Base-by-base conservation (phyloP, 2,888 invertebrate genomes). In the Trachelus stipa region DNA sequence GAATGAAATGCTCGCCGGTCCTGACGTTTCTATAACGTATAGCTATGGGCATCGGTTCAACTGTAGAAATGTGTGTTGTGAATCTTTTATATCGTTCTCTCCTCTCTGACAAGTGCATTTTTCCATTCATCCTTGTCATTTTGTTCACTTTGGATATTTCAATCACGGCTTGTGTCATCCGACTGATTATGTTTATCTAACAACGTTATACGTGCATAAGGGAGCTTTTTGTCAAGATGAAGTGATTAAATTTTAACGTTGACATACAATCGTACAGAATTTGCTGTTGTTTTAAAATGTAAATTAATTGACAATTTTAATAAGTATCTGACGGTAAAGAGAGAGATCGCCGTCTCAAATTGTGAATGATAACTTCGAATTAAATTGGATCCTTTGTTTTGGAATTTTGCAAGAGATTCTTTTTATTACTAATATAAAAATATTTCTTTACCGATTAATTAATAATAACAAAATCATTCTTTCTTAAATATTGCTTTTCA, bases 1-100 rank as follows among this genome's bases (percentile, higher is more conserved):
- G 79, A 80, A 78, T 76, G 78, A 78, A 74, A 79, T 75, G 77
- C 40, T 40, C 40, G 15, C 40, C 56, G 6, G 56, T 23, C 56
- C 56, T 56, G 56, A 56, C 56, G 23, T 56, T 56, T 56, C 56
- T 56, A 56, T 56, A 56, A 56, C 56, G 23, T 9, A 56, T 9
- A 56, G 2, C 56, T 56, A 56, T 23, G 56, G 23, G 56, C 56
- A 56, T 56, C 23, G 3, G 56, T 56, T 56, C 23, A 56, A 56
- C 56, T 56, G 23, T 56, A 56, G 56, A 23, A 56, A 56, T 56
- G 23, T 56, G 23, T 56, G 23, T 23, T 30, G 12, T 4, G 33
- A 34, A 12, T 71, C 33, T 71, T 71, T 71, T 71, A 31, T 34
- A 71, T 34, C 33, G 31, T 71, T 31, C 71, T 12, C 12, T 33